A percentile compares a stretch with the other conserved stretches of the same genome.
Conservation (phyloP, 92 coral and sea anemone genomes). For the Parazoanthus swiftii region DNA sequence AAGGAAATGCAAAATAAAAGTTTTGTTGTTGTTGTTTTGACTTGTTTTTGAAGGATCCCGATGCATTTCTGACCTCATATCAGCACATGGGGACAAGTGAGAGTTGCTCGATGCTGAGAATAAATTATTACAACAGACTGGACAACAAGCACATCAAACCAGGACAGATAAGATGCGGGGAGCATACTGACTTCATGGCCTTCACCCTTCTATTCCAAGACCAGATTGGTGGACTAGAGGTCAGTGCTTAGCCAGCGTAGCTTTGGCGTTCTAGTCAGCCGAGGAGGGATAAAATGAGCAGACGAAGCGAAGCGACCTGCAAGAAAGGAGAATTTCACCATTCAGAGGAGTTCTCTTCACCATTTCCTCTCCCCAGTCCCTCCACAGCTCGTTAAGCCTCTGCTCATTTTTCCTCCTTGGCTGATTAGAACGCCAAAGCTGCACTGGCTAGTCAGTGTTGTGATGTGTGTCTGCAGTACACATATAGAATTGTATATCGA, state of each 20-base stretch:
- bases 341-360: too few relatives aligned
- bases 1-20: too few relatives aligned
- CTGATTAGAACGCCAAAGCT: too few relatives aligned
- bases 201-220: conserved; percentile 85
- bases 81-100: conserved; percentile 51
- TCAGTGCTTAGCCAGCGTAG: background rate
- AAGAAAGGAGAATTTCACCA: too few relatives aligned
- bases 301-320: too few relatives aligned
- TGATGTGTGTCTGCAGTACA: background rate
- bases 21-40: background rate
- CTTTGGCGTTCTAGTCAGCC: too few relatives aligned
- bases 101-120: conserved; percentile 61
- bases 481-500: background rate
- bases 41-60: conserved; percentile 49
- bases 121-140: conserved; percentile 70
- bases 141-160: conserved; percentile 55
- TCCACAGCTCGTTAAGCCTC: too few relatives aligned
- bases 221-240: conserved; percentile 87
- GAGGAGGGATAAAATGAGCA: too few relatives aligned
- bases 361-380: too few relatives aligned
- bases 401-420: too few relatives aligned
- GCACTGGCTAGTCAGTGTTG: conserved; percentile 20
- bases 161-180: conserved; percentile 83
- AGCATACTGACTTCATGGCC: conserved; percentile 83
- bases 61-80: conserved; percentile 45